These are phyloP conservation scores for Caenorhabditis briggsae DNA, from an alignment of 1,140 invertebrate genomes.

Conservation along the genomic window DNA sequence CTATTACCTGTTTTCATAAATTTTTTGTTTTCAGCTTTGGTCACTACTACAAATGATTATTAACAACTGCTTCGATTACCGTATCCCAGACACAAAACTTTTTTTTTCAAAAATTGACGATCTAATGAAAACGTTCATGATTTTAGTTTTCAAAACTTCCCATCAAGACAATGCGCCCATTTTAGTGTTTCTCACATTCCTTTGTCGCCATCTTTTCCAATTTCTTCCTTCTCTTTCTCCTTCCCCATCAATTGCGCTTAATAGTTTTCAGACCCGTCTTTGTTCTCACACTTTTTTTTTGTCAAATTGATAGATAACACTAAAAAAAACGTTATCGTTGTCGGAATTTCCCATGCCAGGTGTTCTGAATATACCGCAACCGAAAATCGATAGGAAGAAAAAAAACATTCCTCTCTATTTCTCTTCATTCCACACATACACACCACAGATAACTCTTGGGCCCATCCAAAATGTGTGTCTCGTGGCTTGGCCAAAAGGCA, in stretches of 20 bases:
- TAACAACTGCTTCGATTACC: no score
- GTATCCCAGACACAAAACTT: no score
- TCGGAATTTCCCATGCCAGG: no score
- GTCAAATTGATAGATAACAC: constrained; percentile 13
- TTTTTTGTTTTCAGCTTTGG: background rate
- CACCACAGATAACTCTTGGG: constrained; percentile 4
- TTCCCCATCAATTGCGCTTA: background rate
- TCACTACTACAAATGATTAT: no score
- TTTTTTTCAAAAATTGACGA: no score
- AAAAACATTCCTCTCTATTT: background rate
- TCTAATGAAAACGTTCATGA: no score
- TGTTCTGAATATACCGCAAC: background rate
- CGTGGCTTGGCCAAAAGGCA: background rate
- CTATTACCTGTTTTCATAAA: background rate
- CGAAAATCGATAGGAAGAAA: constrained; percentile 13
- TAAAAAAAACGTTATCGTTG: background rate
- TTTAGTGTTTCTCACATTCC: background rate
- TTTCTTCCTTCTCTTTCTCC: background rate
- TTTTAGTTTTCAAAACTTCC: no score
- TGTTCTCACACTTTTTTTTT: background rate
- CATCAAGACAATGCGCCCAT: no score
- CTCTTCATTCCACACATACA: background rate
- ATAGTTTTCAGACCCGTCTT: background rate
- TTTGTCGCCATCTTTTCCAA: background rate
- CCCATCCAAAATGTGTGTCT: background rate